Percentiles rank a stretch among this genome's conserved stretches.
phyloP scores from a whole-genome alignment of 2,888 invertebrate species.

The Drosophila pegasa region DNA sequence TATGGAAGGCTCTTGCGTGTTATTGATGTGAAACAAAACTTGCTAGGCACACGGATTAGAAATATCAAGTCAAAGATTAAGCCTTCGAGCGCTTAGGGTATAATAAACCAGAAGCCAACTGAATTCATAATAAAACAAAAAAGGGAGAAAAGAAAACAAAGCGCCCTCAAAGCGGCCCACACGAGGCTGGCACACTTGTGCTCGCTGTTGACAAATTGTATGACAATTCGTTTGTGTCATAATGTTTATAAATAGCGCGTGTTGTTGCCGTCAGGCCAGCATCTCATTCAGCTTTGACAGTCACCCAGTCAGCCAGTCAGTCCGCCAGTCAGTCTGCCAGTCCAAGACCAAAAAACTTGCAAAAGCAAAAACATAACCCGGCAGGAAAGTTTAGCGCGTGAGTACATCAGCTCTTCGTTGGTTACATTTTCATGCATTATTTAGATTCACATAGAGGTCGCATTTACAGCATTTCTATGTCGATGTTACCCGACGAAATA shows the following conservation, averaged over 20 bases:
- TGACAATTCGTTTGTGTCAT: constrained; percentile 80
- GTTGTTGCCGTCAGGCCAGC: constrained; percentile 63
- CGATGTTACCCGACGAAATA: neutral
- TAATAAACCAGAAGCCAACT: constrained; percentile 35
- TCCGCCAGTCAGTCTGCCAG: constrained; percentile 6
- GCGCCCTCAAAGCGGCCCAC: constrained; percentile 30
- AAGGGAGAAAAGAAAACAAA: constrained; percentile 39
- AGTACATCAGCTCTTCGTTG: neutral
- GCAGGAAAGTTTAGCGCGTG: constrained; percentile 13
- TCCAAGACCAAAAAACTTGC: constrained; percentile 60
- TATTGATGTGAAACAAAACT: constrained; percentile 14
- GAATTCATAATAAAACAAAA: constrained; percentile 36
- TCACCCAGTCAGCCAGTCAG: constrained; percentile 22
- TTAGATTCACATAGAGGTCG: neutral
- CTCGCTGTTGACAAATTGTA: constrained; percentile 78
- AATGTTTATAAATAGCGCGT: constrained; percentile 80
- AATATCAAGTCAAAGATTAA: constrained; percentile 32
- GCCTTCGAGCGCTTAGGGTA: constrained; percentile 42
- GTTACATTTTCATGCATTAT: constrained; percentile 9
- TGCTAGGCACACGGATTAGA: constrained; percentile 24
- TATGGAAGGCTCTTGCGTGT: neutral
- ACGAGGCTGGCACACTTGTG: constrained; percentile 39
- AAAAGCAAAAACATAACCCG: constrained; percentile 58
- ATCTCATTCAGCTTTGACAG: constrained; percentile 40
- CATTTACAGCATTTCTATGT: constrained; percentile 1